Conservation (phyloP, 2,888 invertebrate genomes). For the Ophion ventricosus region DNA sequence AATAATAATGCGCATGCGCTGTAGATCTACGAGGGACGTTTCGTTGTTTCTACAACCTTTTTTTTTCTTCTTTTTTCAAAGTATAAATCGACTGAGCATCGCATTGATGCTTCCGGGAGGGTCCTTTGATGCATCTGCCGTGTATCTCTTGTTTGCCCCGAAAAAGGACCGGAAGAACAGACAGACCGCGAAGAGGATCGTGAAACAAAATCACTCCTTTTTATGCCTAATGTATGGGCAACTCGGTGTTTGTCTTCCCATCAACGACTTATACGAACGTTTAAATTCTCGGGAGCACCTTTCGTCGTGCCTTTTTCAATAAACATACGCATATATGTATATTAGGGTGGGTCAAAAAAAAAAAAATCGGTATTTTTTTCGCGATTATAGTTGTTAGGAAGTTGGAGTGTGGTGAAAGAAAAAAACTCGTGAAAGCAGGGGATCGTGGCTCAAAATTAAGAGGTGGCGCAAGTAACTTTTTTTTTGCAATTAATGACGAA, state of each 20-base stretch:
- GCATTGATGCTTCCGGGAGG: slow-evolving; percentile 55
- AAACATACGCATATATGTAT: neutral
- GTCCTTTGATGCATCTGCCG: slow-evolving; percentile 52
- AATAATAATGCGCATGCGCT: slow-evolving; percentile 7
- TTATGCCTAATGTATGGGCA: slow-evolving; percentile 39
- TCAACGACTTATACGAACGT: slow-evolving; percentile 27
- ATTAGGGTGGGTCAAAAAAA: neutral
- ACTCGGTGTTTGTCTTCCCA: slow-evolving; percentile 58
- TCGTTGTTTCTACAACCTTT: neutral
- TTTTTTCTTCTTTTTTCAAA: neutral
- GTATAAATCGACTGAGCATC: neutral
- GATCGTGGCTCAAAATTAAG: no score
- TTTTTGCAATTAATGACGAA: no score
- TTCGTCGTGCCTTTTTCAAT: neutral
- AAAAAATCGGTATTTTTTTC: no score
- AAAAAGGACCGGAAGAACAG: slow-evolving; percentile 37
- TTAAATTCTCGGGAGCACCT: slow-evolving; percentile 27
- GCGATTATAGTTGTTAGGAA: no score
- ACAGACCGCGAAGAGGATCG: slow-evolving; percentile 23
- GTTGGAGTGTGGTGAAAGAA: no score
- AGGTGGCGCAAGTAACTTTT: no score
- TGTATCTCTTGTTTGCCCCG: slow-evolving; percentile 49
- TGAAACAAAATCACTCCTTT: slow-evolving; percentile 58
- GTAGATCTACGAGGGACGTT: slow-evolving; percentile 8
- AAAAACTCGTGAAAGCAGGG: no score